A percentile compares a stretch with the other conserved stretches of the same genome.
Evolutionary conservation across 2,113 vertebrate genomes (phyloP).

Genomic region (Pelmatolapia mariae): DNA sequence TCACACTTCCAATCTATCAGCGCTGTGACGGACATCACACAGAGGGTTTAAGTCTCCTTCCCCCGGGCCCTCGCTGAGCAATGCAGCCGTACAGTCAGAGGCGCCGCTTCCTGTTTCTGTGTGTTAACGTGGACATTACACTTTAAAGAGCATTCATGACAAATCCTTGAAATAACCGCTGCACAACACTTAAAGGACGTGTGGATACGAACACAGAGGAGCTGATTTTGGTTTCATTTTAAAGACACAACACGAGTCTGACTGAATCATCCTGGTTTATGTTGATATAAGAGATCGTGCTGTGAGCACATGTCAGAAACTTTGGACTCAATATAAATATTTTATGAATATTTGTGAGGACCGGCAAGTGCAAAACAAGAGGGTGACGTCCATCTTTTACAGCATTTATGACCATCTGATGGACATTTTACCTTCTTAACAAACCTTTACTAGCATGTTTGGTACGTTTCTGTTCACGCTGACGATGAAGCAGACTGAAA

Average conservation of each 20-base stretch:
- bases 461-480: not conserved
- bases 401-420: not conserved
- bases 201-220: not conserved
- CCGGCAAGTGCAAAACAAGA: not conserved
- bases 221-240: not conserved
- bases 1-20: slow-evolving; percentile 95
- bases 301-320: not conserved
- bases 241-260: not conserved
- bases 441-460: not conserved
- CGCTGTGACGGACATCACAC: slow-evolving; percentile 85
- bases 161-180: not conserved
- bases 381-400: not conserved
- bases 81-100: not conserved
- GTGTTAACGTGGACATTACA: not conserved
- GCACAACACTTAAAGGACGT: not conserved
- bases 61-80: slow-evolving; percentile 9
- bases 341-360: not conserved
- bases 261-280: not conserved
- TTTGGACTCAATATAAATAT: not conserved
- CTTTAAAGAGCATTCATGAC: not conserved
- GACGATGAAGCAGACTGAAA: not conserved
- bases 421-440: not conserved
- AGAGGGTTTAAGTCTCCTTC: slow-evolving; percentile 82
- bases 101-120: not conserved
- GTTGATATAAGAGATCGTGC: not conserved